These are phyloP conservation scores for Moxostoma hubbsi DNA, from an alignment of 2,797 vertebrate species.

Conservation along the genomic window DNA sequence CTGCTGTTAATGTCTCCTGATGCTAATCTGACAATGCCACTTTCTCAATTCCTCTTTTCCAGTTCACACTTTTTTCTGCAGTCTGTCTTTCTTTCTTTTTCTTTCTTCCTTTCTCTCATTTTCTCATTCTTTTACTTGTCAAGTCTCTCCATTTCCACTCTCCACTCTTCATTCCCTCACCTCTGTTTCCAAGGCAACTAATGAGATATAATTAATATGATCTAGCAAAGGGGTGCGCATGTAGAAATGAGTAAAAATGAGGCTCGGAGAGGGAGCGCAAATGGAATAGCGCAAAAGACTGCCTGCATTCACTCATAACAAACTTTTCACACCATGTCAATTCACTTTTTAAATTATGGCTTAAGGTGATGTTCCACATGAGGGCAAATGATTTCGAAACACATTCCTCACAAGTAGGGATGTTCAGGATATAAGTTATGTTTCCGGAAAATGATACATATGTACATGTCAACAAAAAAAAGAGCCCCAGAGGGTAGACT, in stretches of 20 bases:
- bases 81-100: conserved; percentile 36
- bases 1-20: conserved; percentile 80
- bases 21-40: conserved; percentile 81
- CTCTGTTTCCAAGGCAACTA: conserved; percentile 84
- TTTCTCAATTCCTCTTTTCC: conserved; percentile 61
- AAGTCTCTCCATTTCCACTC: conserved; percentile 42
- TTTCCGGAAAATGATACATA: conserved; percentile 53
- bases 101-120: conserved; percentile 53
- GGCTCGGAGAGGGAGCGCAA: conserved; percentile 51
- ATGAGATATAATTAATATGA: conserved; percentile 86
- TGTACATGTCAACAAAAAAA: conserved; percentile 47
- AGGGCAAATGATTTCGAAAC: conserved; percentile 56
- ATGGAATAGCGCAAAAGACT: conserved; percentile 62
- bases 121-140: conserved; percentile 50
- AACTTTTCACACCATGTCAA: conserved; percentile 66
- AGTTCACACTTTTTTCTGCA: conserved; percentile 48
- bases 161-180: conserved; percentile 72
- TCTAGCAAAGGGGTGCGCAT: conserved; percentile 70
- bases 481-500: conserved; percentile 43
- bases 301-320: conserved; percentile 56
- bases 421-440: conserved; percentile 53
- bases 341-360: conserved; percentile 60
- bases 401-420: conserved; percentile 58
- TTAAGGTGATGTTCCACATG: conserved; percentile 54
- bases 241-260: conserved; percentile 71